phyloP scores from a whole-genome alignment of 92 coral and sea anemone genomes.

The Epizoanthus rinbou region DNA sequence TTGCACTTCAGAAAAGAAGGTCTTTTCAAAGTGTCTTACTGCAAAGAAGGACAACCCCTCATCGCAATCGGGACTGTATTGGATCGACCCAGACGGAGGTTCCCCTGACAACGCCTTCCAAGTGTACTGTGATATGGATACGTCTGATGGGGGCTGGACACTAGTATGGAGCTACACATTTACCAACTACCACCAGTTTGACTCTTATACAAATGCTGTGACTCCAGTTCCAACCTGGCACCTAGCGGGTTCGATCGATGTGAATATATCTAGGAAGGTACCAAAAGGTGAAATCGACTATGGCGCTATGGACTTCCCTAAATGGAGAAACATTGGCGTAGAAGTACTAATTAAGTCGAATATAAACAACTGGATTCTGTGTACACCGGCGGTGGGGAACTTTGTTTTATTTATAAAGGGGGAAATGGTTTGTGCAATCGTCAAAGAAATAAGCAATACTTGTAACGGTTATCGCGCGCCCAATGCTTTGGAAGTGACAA shows the following conservation, averaged over 20 bases:
- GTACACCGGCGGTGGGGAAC: conserved; percentile 58
- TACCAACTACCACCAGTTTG: conserved; percentile 48
- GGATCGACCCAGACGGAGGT: conserved; percentile 59
- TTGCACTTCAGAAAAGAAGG: not conserved
- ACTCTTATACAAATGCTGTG: conserved; percentile 53
- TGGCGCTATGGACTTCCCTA: conserved; percentile 61
- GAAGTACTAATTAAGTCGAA: conserved; percentile 74
- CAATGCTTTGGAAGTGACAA: not conserved
- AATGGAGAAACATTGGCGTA: conserved; percentile 62
- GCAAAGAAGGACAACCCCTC: conserved; percentile 20
- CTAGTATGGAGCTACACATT: conserved; percentile 65
- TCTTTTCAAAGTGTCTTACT: not conserved
- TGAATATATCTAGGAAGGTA: conserved; percentile 53
- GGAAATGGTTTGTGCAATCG: conserved; percentile 47
- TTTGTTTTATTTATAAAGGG: conserved; percentile 49
- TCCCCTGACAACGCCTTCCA: conserved; percentile 38
- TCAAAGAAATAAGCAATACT: conserved; percentile 34
- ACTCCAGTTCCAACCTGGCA: conserved; percentile 82
- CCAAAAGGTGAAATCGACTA: conserved; percentile 59
- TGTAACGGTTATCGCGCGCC: conserved; percentile 45
- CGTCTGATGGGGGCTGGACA: conserved; percentile 70
- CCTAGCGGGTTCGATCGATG: not conserved
- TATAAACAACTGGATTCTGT: conserved; percentile 78
- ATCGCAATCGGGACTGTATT: conserved; percentile 55
- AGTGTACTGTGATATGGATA: conserved; percentile 64